Base-by-base conservation (phyloP, 1,140 invertebrate genomes). In the Piezodorus guildinii region DNA sequence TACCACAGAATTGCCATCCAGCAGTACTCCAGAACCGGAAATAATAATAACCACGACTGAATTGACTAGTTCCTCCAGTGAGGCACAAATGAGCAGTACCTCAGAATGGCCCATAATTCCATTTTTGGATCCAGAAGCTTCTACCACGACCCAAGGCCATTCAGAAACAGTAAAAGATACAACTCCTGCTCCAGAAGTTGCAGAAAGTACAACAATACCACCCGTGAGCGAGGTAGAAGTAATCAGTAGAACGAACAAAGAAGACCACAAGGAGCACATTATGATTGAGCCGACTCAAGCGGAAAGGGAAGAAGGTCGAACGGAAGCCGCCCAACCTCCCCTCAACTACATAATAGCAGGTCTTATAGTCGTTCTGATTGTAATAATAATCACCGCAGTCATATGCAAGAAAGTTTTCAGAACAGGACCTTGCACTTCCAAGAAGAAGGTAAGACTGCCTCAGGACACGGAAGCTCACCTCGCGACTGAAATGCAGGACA, bases 401-500 rank as follows among this genome's bases (percentile, higher is more conserved):
- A n/a, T 49, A 17, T 49, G 46, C 16, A 49, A 21, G 46, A 49
- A 49, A 49, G 46, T 49, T 49, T 19, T 21, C 46, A 49, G 10
- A 10, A 49, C 4, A 14, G 34, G 34, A 39, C 46, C 46, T 6
- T 49, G 46, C 16, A 21, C 46, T 4, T 49, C 46, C 56, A 51
- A 59, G 52, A 61, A 51, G 52, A 30, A 63, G 45, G 54, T 66
- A 12, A 19, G 65, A 14, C 25, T 66, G 21, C 65, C 65, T 0
- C 59, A 62, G n/a, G 68, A 68, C 21, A 23, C 64, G n/a, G 66
- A 68, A 39, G 51, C 65, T 6, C 63, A 65, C 51, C 43, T 58
- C 1, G 66, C 65, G 15, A 69, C 69, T 17, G 69, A 70, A 62
- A 19, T 70, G 52, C 69, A 69, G 62, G 69, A 70, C 19, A 68